Evolutionary conservation across 1,140 invertebrate genomes (phyloP).

Genomic region (Drosophila nannoptera): DNA sequence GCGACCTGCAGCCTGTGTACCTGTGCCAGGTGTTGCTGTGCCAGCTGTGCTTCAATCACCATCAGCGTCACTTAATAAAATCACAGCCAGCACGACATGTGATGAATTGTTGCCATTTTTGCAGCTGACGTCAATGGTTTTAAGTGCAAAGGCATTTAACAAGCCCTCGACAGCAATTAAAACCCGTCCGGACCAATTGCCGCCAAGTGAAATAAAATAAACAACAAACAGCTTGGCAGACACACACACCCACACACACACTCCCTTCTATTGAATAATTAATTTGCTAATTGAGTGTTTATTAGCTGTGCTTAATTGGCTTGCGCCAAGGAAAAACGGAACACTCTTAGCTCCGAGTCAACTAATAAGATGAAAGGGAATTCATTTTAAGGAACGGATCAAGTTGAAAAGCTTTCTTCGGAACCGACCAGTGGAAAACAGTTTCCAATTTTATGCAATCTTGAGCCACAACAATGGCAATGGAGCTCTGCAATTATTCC

Average conservation of each 20-base stretch:
- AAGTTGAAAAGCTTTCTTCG: too few relatives aligned
- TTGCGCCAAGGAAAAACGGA: neutral
- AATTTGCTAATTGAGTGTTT: neutral
- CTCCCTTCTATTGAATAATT: slow-evolving; percentile 2
- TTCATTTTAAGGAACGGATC: too few relatives aligned
- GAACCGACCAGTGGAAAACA: too few relatives aligned
- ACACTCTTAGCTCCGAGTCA: too few relatives aligned
- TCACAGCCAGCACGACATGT: slow-evolving; percentile 63
- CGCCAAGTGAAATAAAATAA: slow-evolving; percentile 12
- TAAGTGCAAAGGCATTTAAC: slow-evolving; percentile 61
- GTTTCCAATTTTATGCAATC: neutral
- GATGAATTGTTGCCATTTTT: slow-evolving; percentile 68
- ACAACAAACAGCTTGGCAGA: slow-evolving; percentile 15
- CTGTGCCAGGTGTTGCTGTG: slow-evolving; percentile 66
- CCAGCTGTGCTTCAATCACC: slow-evolving; percentile 72
- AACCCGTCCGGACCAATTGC: slow-evolving; percentile 15
- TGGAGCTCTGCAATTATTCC: slow-evolving; percentile 10
- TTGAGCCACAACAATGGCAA: neutral
- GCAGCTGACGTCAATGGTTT: slow-evolving; percentile 44
- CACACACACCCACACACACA: neutral
- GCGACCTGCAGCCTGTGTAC: slow-evolving; percentile 30
- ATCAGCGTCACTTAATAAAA: slow-evolving; percentile 76
- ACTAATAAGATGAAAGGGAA: too few relatives aligned
- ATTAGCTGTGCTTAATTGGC: slow-evolving; percentile 2
- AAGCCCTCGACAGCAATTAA: slow-evolving; percentile 47